Percentiles rank a stretch among this genome's conserved stretches.
These are phyloP conservation scores for Seriola aureovittata DNA, from an alignment of 2,113 vertebrate species.

Conservation along the genomic window DNA sequence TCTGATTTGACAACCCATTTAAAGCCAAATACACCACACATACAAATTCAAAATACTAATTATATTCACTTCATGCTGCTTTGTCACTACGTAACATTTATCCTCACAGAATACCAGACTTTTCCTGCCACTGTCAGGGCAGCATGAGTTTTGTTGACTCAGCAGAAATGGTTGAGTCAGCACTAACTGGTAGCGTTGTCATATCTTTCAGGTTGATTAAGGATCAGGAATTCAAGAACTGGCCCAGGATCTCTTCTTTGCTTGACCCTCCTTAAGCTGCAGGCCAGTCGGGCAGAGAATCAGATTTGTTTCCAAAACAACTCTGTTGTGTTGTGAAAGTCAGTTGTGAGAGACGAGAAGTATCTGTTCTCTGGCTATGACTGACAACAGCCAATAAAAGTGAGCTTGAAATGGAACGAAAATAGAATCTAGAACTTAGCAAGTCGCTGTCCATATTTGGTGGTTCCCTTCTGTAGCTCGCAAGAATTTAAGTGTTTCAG, in stretches of 20 bases:
- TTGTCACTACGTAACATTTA: neutral
- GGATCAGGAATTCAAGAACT: neutral
- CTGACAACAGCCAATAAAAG: slow-evolving; percentile 36
- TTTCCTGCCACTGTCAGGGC: neutral
- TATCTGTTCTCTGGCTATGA: neutral
- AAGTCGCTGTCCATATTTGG: slow-evolving; percentile 30
- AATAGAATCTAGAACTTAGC: slow-evolving; percentile 43
- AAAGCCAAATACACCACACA: neutral
- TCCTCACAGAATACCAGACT: neutral
- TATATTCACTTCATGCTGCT: neutral
- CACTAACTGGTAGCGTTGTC: neutral
- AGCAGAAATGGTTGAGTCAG: neutral
- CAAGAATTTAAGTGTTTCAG: slow-evolving; percentile 19
- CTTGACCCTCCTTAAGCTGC: neutral
- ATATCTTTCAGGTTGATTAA: neutral
- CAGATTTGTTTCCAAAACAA: neutral
- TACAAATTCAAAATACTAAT: neutral
- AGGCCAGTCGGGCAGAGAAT: neutral
- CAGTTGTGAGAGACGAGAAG: neutral
- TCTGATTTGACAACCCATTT: neutral
- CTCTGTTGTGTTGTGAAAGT: neutral
- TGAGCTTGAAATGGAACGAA: slow-evolving; percentile 18
- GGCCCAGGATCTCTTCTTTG: neutral
- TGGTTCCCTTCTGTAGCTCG: neutral
- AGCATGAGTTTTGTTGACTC: neutral